A percentile compares a stretch with the other conserved stretches of the same genome.
Evolutionary conservation across 2,113 vertebrate genomes (phyloP).

Genomic region (Pangasianodon hypophthalmus): DNA sequence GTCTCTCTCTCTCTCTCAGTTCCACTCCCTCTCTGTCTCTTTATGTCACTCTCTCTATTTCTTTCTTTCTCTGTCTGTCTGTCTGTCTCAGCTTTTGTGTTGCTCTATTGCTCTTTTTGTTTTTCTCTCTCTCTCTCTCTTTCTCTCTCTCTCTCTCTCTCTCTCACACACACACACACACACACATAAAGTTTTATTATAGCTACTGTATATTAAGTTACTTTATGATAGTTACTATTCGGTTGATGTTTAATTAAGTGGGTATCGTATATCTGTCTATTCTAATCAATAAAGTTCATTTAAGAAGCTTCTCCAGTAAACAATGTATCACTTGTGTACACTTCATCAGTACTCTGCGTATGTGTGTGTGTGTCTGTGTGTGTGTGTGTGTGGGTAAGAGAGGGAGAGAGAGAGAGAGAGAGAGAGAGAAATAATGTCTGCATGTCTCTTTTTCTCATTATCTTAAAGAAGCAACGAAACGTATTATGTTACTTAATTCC

Average conservation of each 20-base stretch:
- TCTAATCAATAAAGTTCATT: constrained; percentile 2
- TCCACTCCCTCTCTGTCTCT: not conserved
- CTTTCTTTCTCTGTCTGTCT: not conserved
- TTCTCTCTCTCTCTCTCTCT: not conserved
- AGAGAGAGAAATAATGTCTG: not conserved
- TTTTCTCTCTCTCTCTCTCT: not conserved
- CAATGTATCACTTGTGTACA: not conserved
- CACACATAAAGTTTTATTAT: not conserved
- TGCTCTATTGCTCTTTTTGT: no score
- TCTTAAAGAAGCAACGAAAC: not conserved
- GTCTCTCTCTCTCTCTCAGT: not conserved
- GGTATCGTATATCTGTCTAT: not conserved
- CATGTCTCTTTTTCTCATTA: not conserved
- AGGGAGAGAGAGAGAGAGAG: not conserved
- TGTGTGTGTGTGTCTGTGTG: not conserved
- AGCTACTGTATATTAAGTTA: no score
- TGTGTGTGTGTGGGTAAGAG: not conserved
- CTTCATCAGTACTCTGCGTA: not conserved
- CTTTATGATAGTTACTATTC: not conserved
- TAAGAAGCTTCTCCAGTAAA: constrained; percentile 1
- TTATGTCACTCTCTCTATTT: not conserved
- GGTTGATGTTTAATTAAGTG: not conserved
- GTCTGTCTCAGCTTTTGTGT: not conserved
- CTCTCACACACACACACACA: not conserved
- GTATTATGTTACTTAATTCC: not conserved